Evolutionary conservation across 1,140 invertebrate genomes (phyloP).

Genomic region (Drosophila paulistorum): DNA sequence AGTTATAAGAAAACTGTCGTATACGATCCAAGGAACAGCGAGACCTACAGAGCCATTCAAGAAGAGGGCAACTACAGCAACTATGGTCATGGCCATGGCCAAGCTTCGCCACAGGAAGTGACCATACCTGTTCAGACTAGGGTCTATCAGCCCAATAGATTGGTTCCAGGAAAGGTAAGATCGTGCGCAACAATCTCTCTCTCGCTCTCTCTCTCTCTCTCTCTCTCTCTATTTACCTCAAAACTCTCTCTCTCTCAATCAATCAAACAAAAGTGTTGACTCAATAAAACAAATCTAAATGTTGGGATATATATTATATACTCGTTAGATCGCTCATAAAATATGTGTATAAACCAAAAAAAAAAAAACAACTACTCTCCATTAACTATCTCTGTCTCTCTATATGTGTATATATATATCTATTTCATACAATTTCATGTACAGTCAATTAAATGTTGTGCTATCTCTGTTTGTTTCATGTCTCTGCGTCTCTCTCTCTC

Average conservation of each 20-base stretch:
- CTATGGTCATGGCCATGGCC: conserved; percentile 52
- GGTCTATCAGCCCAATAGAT: conserved; percentile 88
- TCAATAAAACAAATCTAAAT: conserved; percentile 9
- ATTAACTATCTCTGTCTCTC: not conserved
- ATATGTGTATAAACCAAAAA: conserved; percentile 25
- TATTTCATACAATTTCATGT: conserved; percentile 4
- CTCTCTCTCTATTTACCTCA: conserved; percentile 38
- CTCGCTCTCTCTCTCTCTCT: conserved; percentile 24
- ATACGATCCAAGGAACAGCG: conserved; percentile 93
- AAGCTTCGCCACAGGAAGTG: conserved; percentile 86
- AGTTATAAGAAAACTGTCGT: conserved; percentile 88
- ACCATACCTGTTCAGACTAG: conserved; percentile 87
- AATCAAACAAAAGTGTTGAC: conserved; percentile 31
- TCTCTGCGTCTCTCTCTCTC: conserved; percentile 32
- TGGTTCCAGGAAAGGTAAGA: conserved; percentile 85
- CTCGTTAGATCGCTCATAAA: conserved; percentile 28
- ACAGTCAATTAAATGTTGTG: conserved; percentile 8
- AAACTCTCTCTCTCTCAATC: conserved; percentile 26
- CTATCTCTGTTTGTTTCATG: conserved; percentile 34
- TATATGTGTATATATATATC: not conserved
- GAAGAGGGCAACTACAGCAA: conserved; percentile 86
- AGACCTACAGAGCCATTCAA: conserved; percentile 92
- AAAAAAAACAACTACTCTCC: too few species aligned
- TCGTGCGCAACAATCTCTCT: conserved; percentile 60
- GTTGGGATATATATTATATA: not conserved